phyloP scores from a whole-genome alignment of 2,113 vertebrate genomes.

The Beaufortia kweichowensis region DNA sequence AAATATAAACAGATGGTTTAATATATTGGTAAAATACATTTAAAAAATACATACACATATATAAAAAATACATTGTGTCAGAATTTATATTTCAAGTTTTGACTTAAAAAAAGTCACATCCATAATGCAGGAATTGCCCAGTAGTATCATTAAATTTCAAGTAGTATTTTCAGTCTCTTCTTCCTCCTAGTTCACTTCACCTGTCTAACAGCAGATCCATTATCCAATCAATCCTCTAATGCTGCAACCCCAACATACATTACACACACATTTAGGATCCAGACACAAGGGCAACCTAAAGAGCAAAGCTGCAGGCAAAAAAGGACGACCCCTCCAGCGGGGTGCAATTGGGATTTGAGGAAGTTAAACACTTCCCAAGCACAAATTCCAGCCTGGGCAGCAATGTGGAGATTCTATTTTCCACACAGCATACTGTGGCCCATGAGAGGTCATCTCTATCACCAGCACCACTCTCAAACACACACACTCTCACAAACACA shows the following conservation, averaged over 20 bases:
- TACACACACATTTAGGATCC: constrained; percentile 48
- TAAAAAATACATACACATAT: no score
- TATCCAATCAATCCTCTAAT: constrained; percentile 65
- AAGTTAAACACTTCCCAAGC: constrained; percentile 78
- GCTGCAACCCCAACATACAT: constrained; percentile 38
- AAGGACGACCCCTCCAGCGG: constrained; percentile 68
- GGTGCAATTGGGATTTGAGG: constrained; percentile 75
- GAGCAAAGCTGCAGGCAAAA: constrained; percentile 69
- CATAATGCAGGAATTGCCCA: no score
- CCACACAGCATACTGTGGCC: constrained; percentile 66
- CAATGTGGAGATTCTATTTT: constrained; percentile 73
- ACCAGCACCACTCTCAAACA: constrained; percentile 55
- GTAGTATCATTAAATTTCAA: constrained; percentile 66
- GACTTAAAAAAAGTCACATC: no score
- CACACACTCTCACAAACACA: constrained; percentile 38
- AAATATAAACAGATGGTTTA: no score
- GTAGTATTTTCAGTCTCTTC: constrained; percentile 57
- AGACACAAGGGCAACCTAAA: constrained; percentile 62
- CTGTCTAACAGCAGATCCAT: constrained; percentile 65
- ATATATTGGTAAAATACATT: no score
- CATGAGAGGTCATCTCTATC: constrained; percentile 73
- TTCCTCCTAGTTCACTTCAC: constrained; percentile 66
- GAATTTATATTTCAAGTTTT: no score
- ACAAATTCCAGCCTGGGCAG: constrained; percentile 77
- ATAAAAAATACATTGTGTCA: no score